These are phyloP conservation scores for Athetis lepigone DNA, from an alignment of 2,888 invertebrate species.

Conservation along the genomic window DNA sequence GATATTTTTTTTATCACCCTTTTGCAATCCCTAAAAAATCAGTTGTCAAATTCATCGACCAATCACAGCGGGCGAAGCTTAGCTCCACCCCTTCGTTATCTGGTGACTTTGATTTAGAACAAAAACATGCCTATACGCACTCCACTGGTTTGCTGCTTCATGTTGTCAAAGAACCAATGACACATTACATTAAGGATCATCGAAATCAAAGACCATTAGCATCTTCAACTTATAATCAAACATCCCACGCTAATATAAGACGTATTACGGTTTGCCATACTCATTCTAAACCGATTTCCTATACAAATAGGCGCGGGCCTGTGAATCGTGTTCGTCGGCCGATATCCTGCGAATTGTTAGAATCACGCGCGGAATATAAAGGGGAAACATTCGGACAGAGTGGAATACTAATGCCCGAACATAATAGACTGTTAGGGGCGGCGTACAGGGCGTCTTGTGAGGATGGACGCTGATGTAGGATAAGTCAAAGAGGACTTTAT, in stretches of 20 bases:
- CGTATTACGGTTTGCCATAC: constrained; percentile 37
- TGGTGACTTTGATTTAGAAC: too few species aligned
- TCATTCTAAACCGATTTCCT: constrained; percentile 52
- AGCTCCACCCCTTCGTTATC: too few species aligned
- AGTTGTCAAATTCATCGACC: too few species aligned
- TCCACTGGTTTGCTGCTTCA: too few species aligned
- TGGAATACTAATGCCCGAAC: constrained; percentile 66
- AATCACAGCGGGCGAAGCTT: too few species aligned
- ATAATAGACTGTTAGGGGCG: constrained; percentile 60
- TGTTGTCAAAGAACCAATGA: too few species aligned
- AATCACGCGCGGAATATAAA: constrained; percentile 67
- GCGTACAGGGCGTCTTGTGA: constrained; percentile 20
- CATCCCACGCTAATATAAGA: constrained; percentile 29
- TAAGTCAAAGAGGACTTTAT: background rate
- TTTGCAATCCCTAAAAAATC: too few species aligned
- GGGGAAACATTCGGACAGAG: constrained; percentile 63
- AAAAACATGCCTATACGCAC: too few species aligned
- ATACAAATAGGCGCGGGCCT: constrained; percentile 55
- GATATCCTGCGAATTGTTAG: constrained; percentile 63
- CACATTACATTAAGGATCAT: background rate
- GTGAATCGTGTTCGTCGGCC: constrained; percentile 59
- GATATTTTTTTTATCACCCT: too few species aligned
- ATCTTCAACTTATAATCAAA: constrained; percentile 10
- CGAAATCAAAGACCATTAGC: background rate
- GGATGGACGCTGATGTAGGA: background rate